Percentiles rank a stretch among this genome's conserved stretches.
Evolutionary conservation across 2,888 invertebrate genomes (phyloP).

Genomic region (Pogonocherus hispidulus): DNA sequence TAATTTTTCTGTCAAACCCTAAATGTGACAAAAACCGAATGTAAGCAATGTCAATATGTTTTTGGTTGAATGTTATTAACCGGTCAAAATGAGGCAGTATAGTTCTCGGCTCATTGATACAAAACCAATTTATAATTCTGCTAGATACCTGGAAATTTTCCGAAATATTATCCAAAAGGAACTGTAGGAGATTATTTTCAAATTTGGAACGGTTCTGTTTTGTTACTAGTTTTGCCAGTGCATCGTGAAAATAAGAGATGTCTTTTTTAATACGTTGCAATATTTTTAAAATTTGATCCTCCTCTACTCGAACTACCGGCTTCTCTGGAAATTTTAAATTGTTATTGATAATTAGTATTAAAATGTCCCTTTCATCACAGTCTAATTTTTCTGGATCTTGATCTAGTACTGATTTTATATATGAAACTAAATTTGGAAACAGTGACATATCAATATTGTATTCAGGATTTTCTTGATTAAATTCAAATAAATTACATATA

Average conservation of each 20-base stretch:
- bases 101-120: conserved; percentile 31
- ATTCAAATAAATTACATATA: neutral
- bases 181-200: conserved; percentile 27
- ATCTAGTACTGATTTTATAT: neutral
- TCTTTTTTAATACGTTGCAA: neutral
- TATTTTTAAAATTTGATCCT: neutral
- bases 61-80: neutral
- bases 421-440: neutral
- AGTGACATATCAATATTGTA: neutral
- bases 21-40: conserved; percentile 36
- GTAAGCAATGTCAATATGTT: neutral
- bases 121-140: conserved; percentile 11
- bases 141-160: neutral
- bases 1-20: conserved; percentile 27
- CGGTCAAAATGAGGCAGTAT: neutral
- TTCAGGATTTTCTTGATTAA: neutral
- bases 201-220: conserved; percentile 16
- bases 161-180: conserved; percentile 12
- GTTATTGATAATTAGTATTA: neutral
- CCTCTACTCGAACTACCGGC: neutral
- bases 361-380: neutral
- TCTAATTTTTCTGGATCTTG: neutral
- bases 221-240: neutral
- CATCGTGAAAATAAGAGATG: neutral
- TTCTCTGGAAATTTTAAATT: neutral